Conservation (phyloP, 2,797 vertebrate genomes). For the Myiotriccus ornatus region DNA sequence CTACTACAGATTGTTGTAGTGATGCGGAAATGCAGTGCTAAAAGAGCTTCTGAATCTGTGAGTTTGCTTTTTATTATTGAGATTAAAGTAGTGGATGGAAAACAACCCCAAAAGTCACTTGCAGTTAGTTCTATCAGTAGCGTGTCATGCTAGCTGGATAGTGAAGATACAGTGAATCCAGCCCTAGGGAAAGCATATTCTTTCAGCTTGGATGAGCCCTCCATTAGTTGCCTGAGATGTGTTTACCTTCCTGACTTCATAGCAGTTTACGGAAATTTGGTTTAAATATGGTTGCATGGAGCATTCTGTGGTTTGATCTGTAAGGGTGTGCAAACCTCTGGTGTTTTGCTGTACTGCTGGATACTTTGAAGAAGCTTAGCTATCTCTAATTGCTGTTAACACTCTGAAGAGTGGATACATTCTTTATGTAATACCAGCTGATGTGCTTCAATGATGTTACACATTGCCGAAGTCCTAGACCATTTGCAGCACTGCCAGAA, state of each 20-base stretch:
- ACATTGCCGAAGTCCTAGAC: not conserved
- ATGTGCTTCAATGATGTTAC: not conserved
- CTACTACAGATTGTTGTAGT: not conserved
- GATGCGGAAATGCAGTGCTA: not conserved
- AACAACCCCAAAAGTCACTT: not conserved
- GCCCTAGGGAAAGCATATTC: not conserved
- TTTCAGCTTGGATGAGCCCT: not conserved
- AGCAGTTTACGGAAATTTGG: not conserved
- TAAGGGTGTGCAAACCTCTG: not conserved
- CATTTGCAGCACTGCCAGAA: not conserved
- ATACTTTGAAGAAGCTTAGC: not conserved
- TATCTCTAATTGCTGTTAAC: not conserved
- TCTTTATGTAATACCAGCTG: not conserved
- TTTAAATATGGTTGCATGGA: not conserved
- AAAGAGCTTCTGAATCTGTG: not conserved
- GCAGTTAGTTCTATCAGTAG: not conserved
- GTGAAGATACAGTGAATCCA: not conserved
- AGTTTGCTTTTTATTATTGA: not conserved
- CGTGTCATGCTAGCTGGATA: fast-evolving
- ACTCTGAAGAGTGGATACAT: not conserved
- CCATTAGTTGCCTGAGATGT: not conserved
- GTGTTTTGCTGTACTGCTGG: not conserved
- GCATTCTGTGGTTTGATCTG: not conserved
- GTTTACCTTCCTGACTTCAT: not conserved
- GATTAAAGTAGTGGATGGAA: not conserved